Percentiles rank a stretch among this genome's conserved stretches.
Conservation (phyloP, 2,797 vertebrate genomes). For the Syncerus caffer region DNA sequence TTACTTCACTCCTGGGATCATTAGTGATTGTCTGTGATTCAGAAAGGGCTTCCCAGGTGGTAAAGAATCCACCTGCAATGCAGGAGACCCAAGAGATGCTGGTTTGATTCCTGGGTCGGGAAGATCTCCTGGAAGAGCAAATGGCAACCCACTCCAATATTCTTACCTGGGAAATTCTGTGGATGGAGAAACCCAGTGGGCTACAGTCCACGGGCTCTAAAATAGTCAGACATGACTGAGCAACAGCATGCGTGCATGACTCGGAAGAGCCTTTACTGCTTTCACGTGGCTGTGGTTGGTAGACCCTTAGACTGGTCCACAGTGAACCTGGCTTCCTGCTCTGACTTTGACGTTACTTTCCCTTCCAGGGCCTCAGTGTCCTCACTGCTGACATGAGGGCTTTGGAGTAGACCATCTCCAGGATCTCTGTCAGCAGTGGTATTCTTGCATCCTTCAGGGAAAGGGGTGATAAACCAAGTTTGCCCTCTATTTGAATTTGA, state of each 20-base stretch:
- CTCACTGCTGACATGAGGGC: neutral
- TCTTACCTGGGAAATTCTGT: neutral
- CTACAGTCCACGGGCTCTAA: neutral
- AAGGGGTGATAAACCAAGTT: neutral
- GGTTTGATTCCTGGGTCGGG: neutral
- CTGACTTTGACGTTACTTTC: neutral
- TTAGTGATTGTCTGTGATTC: neutral
- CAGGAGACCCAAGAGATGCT: neutral
- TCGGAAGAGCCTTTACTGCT: neutral
- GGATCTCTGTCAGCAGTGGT: neutral
- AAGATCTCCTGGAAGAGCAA: neutral
- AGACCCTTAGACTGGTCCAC: neutral
- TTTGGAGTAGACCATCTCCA: neutral
- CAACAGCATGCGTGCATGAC: neutral
- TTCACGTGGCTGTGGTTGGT: neutral
- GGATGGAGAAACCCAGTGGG: neutral
- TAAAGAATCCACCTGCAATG: neutral
- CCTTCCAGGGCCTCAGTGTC: neutral
- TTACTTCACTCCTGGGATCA: neutral
- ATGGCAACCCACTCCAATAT: neutral
- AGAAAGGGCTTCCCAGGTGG: neutral
- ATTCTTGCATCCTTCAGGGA: neutral
- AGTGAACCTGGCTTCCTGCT: neutral
- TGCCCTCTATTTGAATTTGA: fast-evolving
- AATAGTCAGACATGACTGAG: neutral